Evolutionary conservation across 2,113 vertebrate genomes (phyloP).

Genomic region (Phylloscopus whistleri): DNA sequence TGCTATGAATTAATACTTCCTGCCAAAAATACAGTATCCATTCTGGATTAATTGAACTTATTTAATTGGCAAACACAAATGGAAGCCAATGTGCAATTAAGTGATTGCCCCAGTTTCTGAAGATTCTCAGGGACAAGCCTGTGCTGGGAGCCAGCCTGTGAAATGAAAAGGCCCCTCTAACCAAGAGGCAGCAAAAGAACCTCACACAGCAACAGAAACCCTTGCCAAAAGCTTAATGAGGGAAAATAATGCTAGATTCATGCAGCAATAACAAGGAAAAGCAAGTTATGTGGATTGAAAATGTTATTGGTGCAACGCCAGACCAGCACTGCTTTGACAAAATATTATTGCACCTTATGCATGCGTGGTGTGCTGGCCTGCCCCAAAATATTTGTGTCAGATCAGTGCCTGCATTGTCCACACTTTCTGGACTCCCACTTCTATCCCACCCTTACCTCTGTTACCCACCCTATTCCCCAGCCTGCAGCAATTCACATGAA

Average conservation of each 20-base stretch:
- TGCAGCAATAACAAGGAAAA: background rate
- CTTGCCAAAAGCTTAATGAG: background rate
- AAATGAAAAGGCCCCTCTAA: background rate
- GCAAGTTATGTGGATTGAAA: background rate
- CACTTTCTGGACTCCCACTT: background rate
- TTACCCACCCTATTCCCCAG: background rate
- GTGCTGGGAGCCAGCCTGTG: background rate
- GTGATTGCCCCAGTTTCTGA: background rate
- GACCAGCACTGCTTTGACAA: background rate
- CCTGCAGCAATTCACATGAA: fast-evolving
- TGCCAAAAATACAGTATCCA: constrained; percentile 14
- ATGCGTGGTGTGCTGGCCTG: background rate
- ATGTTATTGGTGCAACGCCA: background rate
- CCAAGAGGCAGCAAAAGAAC: background rate
- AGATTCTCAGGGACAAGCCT: background rate
- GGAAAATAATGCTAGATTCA: background rate
- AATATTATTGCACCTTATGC: background rate
- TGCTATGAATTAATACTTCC: background rate
- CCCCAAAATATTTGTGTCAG: background rate
- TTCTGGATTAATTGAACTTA: background rate
- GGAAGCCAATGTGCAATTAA: constrained; percentile 25
- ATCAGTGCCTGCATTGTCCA: fast-evolving
- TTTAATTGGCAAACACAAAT: constrained; percentile 20
- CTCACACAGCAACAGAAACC: background rate
- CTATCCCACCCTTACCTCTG: background rate